Base-by-base conservation (phyloP, 2,888 invertebrate species). In the Chrysolina oricalcia region DNA sequence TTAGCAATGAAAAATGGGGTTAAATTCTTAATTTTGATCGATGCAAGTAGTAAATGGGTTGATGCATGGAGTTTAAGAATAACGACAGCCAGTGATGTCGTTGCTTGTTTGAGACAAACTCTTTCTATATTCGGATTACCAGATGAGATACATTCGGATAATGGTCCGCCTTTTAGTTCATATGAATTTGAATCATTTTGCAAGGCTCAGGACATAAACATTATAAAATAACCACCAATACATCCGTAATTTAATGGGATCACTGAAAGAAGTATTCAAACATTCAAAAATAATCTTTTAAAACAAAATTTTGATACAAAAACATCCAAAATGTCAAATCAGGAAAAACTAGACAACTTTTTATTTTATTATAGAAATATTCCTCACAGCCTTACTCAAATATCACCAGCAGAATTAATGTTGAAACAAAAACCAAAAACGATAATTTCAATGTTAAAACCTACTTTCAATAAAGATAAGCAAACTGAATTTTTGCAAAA, bases 81-180 rank as follows among this genome's bases (percentile, higher is more conserved):
- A 15, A 79, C 76, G 13, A 77, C 46, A 46, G 78, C 77, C 3
- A 9, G 13, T 19, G 66, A 77, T 50, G 67, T n/a, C 10, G 78
- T 81, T n/a, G 40, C 40, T 15, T 74, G 74, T 59, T 62, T 77
- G 40, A 75, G 70, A 63, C 68, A 77, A 71, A 70, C 73, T 13
- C 79, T 78, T 76, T 41, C 74, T 41, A 62, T 79, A 19, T 72
- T 78, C 74, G 79, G 79, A 11, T 53, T 80, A 50, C 78, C 76
- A 15, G 70, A 65, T 43, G 78, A 75, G 68, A 41, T 80, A 19
- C 76, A 78, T 11, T 73, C 79, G 4, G 81, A 81, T 48, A 82
- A 81, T 74, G 81, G 81, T 27, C 78, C 81, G 19, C 79, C 79
- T 13, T 81, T 78, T 67, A 81, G 69, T 62, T 80, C 79, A 0